Evolutionary conservation across 2,113 vertebrate species (phyloP), one percentile per base, ranked within the genome.

Genomic region (Dicentrarchus labrax): DNA sequence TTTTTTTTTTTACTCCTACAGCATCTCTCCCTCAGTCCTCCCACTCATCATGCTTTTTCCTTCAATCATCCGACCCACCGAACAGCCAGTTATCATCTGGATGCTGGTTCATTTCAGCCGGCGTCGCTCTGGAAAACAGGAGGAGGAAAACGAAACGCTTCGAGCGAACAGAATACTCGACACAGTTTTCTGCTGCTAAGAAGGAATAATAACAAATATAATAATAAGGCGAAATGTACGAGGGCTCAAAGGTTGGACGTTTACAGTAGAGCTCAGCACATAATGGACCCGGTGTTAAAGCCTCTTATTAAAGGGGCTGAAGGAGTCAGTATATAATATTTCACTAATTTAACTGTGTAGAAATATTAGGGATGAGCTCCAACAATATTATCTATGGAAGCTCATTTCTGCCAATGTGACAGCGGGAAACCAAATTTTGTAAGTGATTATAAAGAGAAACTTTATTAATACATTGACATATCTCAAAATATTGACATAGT

Each of bases 1-100:
- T 30, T 30, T 2, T 30, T 87, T 87, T 91, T 87, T 91, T 48
- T 17, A 77, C 89, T 88, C 91, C 91, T 74, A 86, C 91, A 57
- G 57, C 79, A 68, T 84, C 77, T 74, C 83, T 85, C 76, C 51
- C 66, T 87, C 86, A 47, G 24, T 92, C 91, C 85, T 84, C 91
- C 89, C 89, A 92, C 91, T 91, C 91, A 83, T 83, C 62, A 11
- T 76, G 30, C 30, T 30, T 72, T 64, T 59, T 59, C 71, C 66
- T 65, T 79, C 82, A 64, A 83, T 83, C 84, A 65, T 69, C 45
- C 39, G 68, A 5, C 70, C 62, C 71, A 79, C 43, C 69, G 16
- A 84, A 53, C 72, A 1, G 67, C 62, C 68, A n/a, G 36, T 47
- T 57, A 78, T 88, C 84, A 73, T 76, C 56, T 30, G 39, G 80